Conservation (phyloP, 2,888 invertebrate genomes). For the Caenorhabditis sp. region DNA sequence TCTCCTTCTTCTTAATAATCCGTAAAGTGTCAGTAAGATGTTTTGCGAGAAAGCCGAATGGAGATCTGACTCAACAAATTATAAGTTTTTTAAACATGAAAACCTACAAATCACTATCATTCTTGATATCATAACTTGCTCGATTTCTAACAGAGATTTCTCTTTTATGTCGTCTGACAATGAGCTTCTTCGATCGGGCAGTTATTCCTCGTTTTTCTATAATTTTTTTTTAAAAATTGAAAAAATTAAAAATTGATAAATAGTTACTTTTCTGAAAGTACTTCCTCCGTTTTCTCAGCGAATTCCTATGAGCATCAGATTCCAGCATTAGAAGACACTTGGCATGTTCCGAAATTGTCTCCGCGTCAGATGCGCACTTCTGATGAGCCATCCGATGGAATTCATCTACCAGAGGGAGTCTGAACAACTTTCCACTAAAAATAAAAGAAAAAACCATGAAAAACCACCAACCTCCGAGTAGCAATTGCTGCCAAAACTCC, state of each 20-base stretch:
- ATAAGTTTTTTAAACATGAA: background rate
- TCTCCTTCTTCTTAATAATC: constrained; percentile 47
- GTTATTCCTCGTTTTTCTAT: background rate
- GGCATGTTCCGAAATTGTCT: constrained; percentile 66
- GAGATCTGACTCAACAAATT: constrained; percentile 18
- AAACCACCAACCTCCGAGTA: constrained; percentile 33
- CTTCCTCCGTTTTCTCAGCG: constrained; percentile 33
- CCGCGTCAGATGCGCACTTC: constrained; percentile 66
- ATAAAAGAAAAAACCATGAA: background rate
- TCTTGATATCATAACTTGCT: background rate
- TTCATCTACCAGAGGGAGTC: constrained; percentile 45
- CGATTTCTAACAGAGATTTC: constrained; percentile 6
- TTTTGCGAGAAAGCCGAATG: constrained; percentile 43
- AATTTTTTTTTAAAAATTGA: constrained; percentile 44
- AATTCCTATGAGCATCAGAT: constrained; percentile 37
- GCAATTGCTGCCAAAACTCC: constrained; percentile 64
- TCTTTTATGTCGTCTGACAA: background rate
- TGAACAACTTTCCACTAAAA: background rate
- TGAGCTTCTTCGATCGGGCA: no score
- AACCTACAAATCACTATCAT: background rate
- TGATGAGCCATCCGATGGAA: constrained; percentile 39
- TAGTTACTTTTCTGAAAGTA: constrained; percentile 43
- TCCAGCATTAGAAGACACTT: constrained; percentile 66
- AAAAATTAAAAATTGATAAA: no score
- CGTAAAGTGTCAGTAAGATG: constrained; percentile 46